Evolutionary conservation across 2,888 invertebrate species (phyloP).

Genomic region (Ichneumoninae sp.): DNA sequence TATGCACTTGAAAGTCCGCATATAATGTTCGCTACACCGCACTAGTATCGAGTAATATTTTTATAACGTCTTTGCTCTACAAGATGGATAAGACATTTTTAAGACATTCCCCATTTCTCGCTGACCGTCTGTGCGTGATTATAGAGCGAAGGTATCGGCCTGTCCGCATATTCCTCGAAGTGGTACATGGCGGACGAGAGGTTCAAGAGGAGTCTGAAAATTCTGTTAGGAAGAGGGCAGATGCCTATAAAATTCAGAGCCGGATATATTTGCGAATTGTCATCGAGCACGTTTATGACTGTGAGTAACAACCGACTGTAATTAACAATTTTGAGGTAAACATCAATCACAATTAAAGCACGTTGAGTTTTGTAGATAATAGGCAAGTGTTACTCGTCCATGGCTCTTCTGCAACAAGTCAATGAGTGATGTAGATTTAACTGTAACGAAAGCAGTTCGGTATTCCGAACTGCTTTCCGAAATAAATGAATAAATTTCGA

Average conservation of each 20-base stretch:
- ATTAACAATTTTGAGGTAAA: neutral
- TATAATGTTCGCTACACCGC: no score
- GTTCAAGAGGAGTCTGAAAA: constrained; percentile 56
- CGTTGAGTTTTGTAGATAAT: constrained; percentile 52
- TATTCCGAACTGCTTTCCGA: no score
- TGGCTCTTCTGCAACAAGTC: constrained; percentile 62
- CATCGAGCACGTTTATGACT: constrained; percentile 61
- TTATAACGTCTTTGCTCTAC: no score
- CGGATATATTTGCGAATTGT: constrained; percentile 62
- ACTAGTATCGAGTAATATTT: no score
- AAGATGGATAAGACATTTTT: no score
- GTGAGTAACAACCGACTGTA: constrained; percentile 33
- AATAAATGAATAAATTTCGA: neutral
- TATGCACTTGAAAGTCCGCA: no score
- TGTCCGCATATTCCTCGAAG: constrained; percentile 54
- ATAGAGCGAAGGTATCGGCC: constrained; percentile 48
- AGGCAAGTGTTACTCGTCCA: constrained; percentile 65
- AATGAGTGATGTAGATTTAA: constrained; percentile 44
- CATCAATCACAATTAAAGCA: neutral
- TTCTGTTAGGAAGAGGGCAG: constrained; percentile 61
- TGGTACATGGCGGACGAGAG: constrained; percentile 59
- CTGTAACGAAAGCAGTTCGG: neutral
- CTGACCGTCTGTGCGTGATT: neutral
- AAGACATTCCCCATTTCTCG: neutral
- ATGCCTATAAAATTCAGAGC: constrained; percentile 59